These are phyloP conservation scores for Podargus strigoides DNA, from an alignment of 2,797 vertebrate genomes.

Conservation along the genomic window DNA sequence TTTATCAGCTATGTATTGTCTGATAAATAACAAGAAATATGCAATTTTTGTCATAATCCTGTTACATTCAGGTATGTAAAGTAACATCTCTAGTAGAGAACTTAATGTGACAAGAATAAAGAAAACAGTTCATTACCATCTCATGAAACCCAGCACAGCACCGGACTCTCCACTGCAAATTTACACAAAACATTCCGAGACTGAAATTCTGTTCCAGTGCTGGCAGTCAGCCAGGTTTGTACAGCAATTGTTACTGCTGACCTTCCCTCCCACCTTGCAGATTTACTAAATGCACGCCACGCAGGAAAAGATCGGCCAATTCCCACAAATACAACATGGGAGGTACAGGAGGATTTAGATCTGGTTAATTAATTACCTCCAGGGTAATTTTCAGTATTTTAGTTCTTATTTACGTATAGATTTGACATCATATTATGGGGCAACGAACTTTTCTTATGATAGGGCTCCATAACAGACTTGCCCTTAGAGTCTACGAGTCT, in stretches of 20 bases:
- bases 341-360: not conserved
- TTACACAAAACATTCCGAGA: not conserved
- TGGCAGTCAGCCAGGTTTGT: not conserved
- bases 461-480: not conserved
- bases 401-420: not conserved
- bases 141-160: not conserved
- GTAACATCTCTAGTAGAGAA: not conserved
- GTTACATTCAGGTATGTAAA: not conserved
- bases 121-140: not conserved
- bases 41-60: not conserved
- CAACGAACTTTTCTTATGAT: not conserved
- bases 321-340: not conserved
- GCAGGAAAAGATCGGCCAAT: not conserved
- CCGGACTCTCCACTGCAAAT: not conserved
- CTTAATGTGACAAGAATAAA: not conserved
- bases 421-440: rapidly evolving
- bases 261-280: not conserved
- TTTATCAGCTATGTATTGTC: not conserved
- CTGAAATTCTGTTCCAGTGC: not conserved
- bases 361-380: not conserved
- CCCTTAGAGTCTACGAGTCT: too few species aligned
- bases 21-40: not conserved
- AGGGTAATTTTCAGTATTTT: not conserved
- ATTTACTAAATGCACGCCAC: rapidly evolving
- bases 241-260: not conserved